These are phyloP conservation scores for Periophthalmus modestus DNA, from an alignment of 2,113 vertebrate species.

Conservation along the genomic window DNA sequence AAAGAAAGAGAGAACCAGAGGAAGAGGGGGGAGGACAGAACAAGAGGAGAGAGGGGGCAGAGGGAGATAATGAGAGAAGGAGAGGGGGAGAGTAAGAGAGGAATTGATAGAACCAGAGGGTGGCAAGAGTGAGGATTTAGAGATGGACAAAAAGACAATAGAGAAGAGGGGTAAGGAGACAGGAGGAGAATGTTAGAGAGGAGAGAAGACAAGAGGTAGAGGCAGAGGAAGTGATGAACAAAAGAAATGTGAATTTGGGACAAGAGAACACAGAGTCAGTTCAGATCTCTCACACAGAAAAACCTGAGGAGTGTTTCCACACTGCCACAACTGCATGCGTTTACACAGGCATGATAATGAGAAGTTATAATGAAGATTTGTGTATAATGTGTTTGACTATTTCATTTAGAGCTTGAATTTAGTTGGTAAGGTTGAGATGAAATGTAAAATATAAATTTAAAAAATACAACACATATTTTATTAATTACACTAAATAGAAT, in stretches of 20 bases:
- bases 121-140: background rate
- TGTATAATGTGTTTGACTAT: no score
- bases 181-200: background rate
- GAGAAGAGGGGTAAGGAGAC: background rate
- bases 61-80: conserved; percentile 3
- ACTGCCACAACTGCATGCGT: conserved; percentile 41
- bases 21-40: background rate
- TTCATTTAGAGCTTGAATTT: no score
- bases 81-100: background rate
- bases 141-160: no score
- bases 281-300: conserved; percentile 22
- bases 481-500: no score
- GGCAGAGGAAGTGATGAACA: background rate
- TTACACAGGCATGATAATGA: conserved; percentile 16
- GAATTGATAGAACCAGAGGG: background rate
- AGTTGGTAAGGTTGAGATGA: background rate
- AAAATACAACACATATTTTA: no score
- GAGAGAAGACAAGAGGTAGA: background rate
- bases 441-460: no score
- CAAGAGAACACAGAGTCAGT: conserved; percentile 18
- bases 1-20: background rate
- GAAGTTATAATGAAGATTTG: background rate
- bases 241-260: background rate
- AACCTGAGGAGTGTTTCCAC: conserved; percentile 30
- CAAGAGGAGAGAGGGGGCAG: conserved; percentile 3